Evolutionary conservation across 2,113 vertebrate species (phyloP).

Genomic region (Pelecanoides urinatrix): DNA sequence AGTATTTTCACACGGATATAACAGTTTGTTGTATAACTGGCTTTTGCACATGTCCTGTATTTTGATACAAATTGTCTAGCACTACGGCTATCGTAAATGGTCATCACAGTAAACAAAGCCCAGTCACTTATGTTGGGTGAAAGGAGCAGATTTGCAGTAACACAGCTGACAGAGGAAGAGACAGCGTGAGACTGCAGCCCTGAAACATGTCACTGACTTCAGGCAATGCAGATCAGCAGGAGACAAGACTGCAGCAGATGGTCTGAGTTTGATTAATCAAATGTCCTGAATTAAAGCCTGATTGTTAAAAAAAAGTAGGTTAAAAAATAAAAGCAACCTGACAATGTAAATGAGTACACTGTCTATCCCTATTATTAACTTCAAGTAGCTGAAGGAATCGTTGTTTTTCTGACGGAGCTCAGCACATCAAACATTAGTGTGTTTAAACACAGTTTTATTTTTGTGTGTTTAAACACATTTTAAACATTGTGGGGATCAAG

Average conservation of each 20-base stretch:
- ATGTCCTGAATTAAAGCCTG: constrained; percentile 52
- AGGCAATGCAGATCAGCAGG: constrained; percentile 60
- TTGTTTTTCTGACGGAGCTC: neutral
- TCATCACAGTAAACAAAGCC: constrained; percentile 45
- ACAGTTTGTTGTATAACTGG: neutral
- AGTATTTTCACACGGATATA: neutral
- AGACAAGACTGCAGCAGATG: constrained; percentile 56
- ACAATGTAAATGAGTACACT: neutral
- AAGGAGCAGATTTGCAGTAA: constrained; percentile 17
- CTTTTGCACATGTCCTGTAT: neutral
- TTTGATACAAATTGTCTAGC: constrained; percentile 24
- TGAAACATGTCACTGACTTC: constrained; percentile 31
- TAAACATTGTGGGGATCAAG: neutral
- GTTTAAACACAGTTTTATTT: neutral
- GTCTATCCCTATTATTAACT: neutral
- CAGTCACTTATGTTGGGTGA: neutral
- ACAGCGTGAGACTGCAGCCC: constrained; percentile 56
- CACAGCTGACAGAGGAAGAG: constrained; percentile 51
- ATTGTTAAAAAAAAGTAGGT: constrained; percentile 9
- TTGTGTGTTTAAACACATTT: neutral
- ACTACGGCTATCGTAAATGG: neutral
- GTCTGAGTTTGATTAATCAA: constrained; percentile 66
- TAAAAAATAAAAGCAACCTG: constrained; percentile 35
- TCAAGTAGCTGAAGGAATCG: neutral
- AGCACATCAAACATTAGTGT: neutral